Evolutionary conservation across 2,888 invertebrate genomes (phyloP).

Genomic region (Conistra vaccinii): DNA sequence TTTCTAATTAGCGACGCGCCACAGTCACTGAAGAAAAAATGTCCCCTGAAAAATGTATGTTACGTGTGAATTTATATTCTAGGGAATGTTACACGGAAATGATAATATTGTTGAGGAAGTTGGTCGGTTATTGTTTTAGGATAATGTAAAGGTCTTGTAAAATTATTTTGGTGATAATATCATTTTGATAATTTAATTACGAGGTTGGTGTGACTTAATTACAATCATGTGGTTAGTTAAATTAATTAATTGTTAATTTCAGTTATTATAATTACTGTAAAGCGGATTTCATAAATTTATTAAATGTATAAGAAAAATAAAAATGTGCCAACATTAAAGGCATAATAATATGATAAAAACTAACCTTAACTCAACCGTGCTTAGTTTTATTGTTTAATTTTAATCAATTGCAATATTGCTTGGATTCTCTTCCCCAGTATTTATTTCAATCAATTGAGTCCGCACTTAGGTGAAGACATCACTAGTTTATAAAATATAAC

Average conservation of each 20-base stretch:
- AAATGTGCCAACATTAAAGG: neutral
- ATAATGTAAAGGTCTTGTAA: no score
- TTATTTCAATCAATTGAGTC: neutral
- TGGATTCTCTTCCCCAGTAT: neutral
- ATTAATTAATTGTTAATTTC: no score
- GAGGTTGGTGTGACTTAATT: no score
- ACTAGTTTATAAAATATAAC: neutral
- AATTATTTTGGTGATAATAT: neutral
- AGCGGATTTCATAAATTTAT: neutral
- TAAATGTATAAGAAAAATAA: neutral
- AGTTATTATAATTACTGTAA: neutral
- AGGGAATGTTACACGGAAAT: conserved; percentile 2
- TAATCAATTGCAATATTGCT: neutral
- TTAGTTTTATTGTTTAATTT: neutral
- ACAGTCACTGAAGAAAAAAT: conserved; percentile 51
- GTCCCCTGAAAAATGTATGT: conserved; percentile 39
- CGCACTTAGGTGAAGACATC: neutral
- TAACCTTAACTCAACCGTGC: no score
- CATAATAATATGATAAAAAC: neutral
- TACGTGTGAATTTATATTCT: conserved; percentile 35
- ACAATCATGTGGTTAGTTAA: neutral
- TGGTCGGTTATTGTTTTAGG: neutral
- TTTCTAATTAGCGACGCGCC: conserved; percentile 65
- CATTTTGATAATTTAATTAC: neutral
- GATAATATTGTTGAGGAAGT: neutral